Evolutionary conservation across 2,113 vertebrate species (phyloP).

Genomic region (Crypturellus undulatus): DNA sequence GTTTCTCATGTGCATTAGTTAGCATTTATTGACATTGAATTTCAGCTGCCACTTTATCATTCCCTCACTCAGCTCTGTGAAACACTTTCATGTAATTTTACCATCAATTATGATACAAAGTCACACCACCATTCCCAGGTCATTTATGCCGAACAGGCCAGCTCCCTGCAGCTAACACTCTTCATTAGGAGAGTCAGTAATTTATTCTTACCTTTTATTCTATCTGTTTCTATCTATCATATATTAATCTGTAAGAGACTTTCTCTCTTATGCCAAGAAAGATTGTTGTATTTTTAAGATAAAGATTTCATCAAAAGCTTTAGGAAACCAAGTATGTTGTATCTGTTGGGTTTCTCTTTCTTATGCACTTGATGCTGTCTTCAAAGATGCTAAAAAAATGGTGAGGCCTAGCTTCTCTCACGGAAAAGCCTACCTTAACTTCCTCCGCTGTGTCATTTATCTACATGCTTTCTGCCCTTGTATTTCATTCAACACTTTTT

Average conservation of each 20-base stretch:
- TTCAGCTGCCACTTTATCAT: background rate
- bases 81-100: background rate
- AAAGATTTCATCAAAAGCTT: background rate
- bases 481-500: background rate
- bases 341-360: background rate
- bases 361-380: background rate
- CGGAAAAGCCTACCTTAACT: background rate
- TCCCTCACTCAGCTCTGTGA: background rate
- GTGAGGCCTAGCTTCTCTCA: background rate
- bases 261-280: background rate
- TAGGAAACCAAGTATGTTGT: background rate
- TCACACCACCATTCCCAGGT: background rate
- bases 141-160: background rate
- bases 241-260: background rate
- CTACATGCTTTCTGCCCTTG: background rate
- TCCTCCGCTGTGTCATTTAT: background rate
- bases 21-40: slow-evolving; percentile 45
- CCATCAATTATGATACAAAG: background rate
- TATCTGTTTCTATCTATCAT: background rate
- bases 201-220: background rate
- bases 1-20: slow-evolving; percentile 1
- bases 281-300: background rate
- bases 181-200: background rate
- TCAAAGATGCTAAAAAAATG: background rate
- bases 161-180: background rate